phyloP scores from a whole-genome alignment of 2,797 vertebrate genomes.

The Acanthornis magna region DNA sequence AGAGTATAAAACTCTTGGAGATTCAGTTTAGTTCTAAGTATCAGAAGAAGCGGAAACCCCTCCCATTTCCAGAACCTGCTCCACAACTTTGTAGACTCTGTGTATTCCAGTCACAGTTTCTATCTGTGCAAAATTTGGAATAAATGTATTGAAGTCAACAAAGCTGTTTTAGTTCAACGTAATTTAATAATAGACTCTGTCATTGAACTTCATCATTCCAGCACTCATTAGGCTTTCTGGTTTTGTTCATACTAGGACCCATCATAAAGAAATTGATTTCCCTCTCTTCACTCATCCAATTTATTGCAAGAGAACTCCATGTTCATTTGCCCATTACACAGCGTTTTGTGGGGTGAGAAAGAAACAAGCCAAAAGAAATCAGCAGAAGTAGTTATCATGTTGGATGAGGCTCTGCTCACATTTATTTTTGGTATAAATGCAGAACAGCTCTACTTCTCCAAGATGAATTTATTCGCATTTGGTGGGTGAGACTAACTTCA shows the following conservation, averaged over 20 bases:
- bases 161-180: constrained; percentile 31
- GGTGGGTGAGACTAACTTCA: not conserved
- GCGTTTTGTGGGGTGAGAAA: constrained; percentile 25
- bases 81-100: not conserved
- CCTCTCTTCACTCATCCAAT: constrained; percentile 15
- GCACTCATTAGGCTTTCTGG: constrained; percentile 5
- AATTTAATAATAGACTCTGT: constrained; percentile 14
- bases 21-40: not conserved
- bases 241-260: constrained; percentile 23
- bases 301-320: constrained; percentile 16
- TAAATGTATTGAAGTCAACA: constrained; percentile 5
- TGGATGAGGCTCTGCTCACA: not conserved
- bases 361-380: constrained; percentile 40
- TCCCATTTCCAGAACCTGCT: not conserved
- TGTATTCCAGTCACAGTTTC: constrained; percentile 1
- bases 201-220: constrained; percentile 6
- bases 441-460: not conserved
- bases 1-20: not conserved
- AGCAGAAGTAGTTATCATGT: constrained; percentile 21
- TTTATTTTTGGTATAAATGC: constrained; percentile 19
- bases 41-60: not conserved
- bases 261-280: constrained; percentile 36
- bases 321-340: constrained; percentile 7
- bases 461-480: not conserved
- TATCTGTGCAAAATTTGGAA: constrained; percentile 24